A percentile compares a stretch with the other conserved stretches of the same genome.
Conservation (phyloP, 2,113 vertebrate species). For the Rhinichthys klamathensis region DNA sequence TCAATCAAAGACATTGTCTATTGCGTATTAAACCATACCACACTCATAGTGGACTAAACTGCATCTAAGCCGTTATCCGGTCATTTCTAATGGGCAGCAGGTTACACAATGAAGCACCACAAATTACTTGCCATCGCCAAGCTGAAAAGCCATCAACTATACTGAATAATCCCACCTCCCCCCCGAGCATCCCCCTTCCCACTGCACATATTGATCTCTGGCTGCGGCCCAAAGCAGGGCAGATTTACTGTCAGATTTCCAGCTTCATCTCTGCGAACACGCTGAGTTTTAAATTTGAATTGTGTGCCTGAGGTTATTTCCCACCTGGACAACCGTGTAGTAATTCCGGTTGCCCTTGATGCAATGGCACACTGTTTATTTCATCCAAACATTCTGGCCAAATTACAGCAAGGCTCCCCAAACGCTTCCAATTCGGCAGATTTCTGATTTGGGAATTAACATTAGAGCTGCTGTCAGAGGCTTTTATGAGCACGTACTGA, state of each 20-base stretch:
- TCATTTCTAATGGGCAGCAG: constrained; percentile 23
- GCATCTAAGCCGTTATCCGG: constrained; percentile 10
- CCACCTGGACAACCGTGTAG: constrained; percentile 40
- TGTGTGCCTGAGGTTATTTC: constrained; percentile 39
- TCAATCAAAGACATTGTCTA: constrained; percentile 17
- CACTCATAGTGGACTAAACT: neutral
- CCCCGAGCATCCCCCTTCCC: neutral
- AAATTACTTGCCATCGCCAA: constrained; percentile 28
- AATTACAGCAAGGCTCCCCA: constrained; percentile 37
- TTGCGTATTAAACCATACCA: constrained; percentile 1
- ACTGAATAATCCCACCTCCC: constrained; percentile 26
- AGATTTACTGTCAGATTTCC: constrained; percentile 50
- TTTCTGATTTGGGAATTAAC: neutral
- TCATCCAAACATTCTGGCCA: constrained; percentile 16
- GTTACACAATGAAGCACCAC: constrained; percentile 22
- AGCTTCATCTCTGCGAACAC: constrained; percentile 22
- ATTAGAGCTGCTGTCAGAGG: constrained; percentile 2
- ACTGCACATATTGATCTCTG: constrained; percentile 48
- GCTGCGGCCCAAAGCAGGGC: constrained; percentile 31
- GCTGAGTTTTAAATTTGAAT: constrained; percentile 46
- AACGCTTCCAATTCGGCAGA: constrained; percentile 22
- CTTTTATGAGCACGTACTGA: constrained; percentile 21
- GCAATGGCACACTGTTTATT: constrained; percentile 38
- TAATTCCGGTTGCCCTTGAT: constrained; percentile 43
- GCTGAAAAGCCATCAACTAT: constrained; percentile 39